phyloP scores from a whole-genome alignment of 2,797 vertebrate genomes.

The Enteromius radiatus region DNA sequence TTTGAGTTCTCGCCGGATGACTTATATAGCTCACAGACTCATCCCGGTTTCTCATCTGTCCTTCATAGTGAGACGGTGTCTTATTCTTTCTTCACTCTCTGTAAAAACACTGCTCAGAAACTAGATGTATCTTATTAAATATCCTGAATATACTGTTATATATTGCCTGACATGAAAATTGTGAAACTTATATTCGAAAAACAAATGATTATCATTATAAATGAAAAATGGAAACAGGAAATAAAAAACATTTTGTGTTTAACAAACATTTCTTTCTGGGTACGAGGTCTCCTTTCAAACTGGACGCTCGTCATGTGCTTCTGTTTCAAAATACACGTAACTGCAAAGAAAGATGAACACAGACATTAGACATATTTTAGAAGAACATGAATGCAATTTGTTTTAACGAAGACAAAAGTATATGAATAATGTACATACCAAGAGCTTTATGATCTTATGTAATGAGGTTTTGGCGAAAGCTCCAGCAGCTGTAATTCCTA shows the following conservation, averaged over 20 bases:
- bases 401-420: neutral
- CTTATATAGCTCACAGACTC: constrained; percentile 16
- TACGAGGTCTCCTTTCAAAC: neutral
- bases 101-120: constrained; percentile 57
- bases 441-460: neutral
- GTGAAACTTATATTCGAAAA: constrained; percentile 59
- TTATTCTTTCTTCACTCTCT: constrained; percentile 46
- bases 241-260: constrained; percentile 61
- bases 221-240: constrained; percentile 57
- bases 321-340: neutral
- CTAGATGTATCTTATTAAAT: constrained; percentile 58
- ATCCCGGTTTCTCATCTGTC: constrained; percentile 29
- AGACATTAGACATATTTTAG: neutral
- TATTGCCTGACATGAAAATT: constrained; percentile 62
- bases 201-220: constrained; percentile 57
- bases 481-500: neutral
- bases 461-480: neutral
- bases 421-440: neutral
- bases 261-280: constrained; percentile 2
- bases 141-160: constrained; percentile 60
- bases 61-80: constrained; percentile 47
- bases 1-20: constrained; percentile 13
- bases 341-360: neutral
- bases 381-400: neutral
- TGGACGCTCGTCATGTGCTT: neutral